Evolutionary conservation across 2,888 invertebrate species (phyloP).

Genomic region (Morpho deidamia): DNA sequence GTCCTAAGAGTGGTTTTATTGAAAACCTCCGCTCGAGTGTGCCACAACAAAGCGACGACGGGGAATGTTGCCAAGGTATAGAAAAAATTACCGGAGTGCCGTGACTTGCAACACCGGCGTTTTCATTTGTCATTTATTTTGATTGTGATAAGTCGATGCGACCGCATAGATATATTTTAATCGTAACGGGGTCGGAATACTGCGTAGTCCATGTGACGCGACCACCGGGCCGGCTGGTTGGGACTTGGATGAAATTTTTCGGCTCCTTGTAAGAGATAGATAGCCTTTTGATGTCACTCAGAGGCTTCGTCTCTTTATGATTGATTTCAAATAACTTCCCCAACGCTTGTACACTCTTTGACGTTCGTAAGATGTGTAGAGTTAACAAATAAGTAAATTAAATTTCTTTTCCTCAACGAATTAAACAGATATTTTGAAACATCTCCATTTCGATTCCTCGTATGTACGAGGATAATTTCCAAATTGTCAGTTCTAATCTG

Average conservation of each 20-base stretch:
- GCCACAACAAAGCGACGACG: slow-evolving; percentile 59
- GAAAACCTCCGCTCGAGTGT: slow-evolving; percentile 61
- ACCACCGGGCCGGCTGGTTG: slow-evolving; percentile 23
- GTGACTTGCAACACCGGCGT: slow-evolving; percentile 71
- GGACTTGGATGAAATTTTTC: slow-evolving; percentile 1
- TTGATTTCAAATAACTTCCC: slow-evolving; percentile 1
- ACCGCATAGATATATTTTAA: slow-evolving; percentile 50
- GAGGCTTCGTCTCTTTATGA: not conserved
- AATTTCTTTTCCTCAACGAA: not conserved
- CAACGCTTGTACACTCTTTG: not conserved
- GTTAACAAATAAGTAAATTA: too few species aligned
- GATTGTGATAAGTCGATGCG: slow-evolving; percentile 71
- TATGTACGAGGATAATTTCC: too few species aligned
- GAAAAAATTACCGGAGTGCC: slow-evolving; percentile 48
- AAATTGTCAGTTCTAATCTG: too few species aligned
- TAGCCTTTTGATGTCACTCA: slow-evolving; percentile 5
- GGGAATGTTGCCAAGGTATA: slow-evolving; percentile 51
- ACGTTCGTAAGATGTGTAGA: too few species aligned
- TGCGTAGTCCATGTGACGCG: slow-evolving; percentile 21
- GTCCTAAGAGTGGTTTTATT: slow-evolving; percentile 66
- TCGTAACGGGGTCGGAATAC: slow-evolving; percentile 34
- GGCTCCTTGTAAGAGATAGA: slow-evolving; percentile 3
- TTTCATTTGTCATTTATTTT: slow-evolving; percentile 80
- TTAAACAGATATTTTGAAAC: too few species aligned
- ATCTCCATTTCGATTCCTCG: too few species aligned